Evolutionary conservation across 2,888 invertebrate species (phyloP).

Genomic region (Agrochola circellaris): DNA sequence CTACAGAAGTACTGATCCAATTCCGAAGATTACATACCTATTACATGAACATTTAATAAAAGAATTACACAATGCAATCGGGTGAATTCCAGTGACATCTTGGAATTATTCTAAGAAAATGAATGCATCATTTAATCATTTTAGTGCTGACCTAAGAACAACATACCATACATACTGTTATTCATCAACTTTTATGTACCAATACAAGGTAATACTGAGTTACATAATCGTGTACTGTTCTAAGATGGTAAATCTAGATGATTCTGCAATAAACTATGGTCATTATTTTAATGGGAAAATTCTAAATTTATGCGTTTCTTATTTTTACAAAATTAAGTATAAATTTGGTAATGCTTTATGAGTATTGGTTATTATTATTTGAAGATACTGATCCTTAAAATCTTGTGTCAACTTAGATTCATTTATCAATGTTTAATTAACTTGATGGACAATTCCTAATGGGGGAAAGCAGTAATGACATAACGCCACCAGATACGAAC

Average conservation of each 20-base stretch:
- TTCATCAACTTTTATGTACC: constrained; percentile 34
- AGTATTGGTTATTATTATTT: background rate
- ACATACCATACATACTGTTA: background rate
- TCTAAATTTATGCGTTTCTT: background rate
- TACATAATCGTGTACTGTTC: constrained; percentile 36
- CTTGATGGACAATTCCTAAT: too few species aligned
- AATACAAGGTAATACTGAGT: constrained; percentile 29
- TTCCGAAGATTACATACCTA: background rate
- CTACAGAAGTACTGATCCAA: too few species aligned
- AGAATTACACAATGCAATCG: constrained; percentile 30
- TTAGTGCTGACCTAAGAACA: constrained; percentile 54
- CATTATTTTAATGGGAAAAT: constrained; percentile 9
- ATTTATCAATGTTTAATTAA: background rate
- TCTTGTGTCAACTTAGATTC: background rate
- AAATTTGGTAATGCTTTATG: background rate
- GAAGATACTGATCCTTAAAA: background rate
- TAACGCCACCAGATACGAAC: too few species aligned
- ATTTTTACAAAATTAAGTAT: background rate
- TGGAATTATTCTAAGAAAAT: constrained; percentile 39
- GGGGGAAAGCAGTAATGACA: too few species aligned
- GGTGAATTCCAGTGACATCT: constrained; percentile 32
- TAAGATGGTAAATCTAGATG: constrained; percentile 3
- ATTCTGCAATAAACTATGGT: constrained; percentile 10
- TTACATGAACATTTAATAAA: constrained; percentile 9
- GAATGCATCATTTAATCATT: constrained; percentile 37